Evolutionary conservation across 2,797 vertebrate species (phyloP).

Genomic region (Rhodeus uyekii): DNA sequence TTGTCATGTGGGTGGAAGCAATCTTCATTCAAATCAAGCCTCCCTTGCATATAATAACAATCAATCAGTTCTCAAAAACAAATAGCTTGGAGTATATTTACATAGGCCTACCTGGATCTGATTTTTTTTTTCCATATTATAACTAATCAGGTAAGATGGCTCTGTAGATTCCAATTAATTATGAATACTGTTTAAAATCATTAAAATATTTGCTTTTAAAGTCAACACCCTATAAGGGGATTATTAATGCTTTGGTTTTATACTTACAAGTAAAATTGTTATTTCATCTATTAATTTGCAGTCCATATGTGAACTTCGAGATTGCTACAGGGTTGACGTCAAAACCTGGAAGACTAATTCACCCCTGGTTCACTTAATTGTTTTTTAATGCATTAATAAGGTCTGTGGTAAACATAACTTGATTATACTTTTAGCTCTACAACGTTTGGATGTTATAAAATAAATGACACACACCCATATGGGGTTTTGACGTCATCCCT

Average conservation of each 20-base stretch:
- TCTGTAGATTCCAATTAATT: not conserved
- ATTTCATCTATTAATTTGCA: not conserved
- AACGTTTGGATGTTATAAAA: not conserved
- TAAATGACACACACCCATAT: not conserved
- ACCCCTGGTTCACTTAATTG: not conserved
- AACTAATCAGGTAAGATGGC: not conserved
- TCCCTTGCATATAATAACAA: not conserved
- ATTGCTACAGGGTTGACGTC: not conserved
- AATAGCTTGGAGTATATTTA: not conserved
- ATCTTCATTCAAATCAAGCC: not conserved
- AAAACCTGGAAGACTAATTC: not conserved
- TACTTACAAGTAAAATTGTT: not conserved
- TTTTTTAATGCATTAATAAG: no score
- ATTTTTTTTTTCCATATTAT: not conserved
- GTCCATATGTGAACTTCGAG: not conserved
- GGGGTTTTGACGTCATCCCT: not conserved
- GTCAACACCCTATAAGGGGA: not conserved
- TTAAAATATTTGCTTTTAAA: not conserved
- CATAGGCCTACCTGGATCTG: not conserved
- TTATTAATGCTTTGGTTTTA: not conserved
- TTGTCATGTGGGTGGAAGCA: conserved; percentile 16
- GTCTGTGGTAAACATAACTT: not conserved
- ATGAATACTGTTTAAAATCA: not conserved
- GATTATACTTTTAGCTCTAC: not conserved
- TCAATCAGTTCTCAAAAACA: not conserved